phyloP scores from a whole-genome alignment of 2,113 vertebrate genomes.

The Scomber japonicus region DNA sequence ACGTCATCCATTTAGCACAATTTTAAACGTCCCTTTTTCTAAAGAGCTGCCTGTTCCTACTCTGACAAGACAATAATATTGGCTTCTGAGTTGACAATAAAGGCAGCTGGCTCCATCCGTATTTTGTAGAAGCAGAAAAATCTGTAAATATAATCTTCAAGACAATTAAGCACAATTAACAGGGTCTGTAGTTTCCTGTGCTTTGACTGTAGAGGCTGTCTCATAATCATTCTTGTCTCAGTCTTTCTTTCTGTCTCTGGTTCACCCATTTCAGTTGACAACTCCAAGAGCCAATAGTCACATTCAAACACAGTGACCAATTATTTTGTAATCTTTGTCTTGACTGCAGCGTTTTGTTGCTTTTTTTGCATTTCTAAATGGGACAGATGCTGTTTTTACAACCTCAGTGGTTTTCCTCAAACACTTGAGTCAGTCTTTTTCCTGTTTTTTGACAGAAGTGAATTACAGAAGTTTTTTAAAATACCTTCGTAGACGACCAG shows the following conservation, averaged over 20 bases:
- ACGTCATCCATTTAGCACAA: conserved; percentile 15
- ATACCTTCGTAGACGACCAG: neutral
- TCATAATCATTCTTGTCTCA: neutral
- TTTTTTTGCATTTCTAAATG: conserved; percentile 15
- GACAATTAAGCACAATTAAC: conserved; percentile 30
- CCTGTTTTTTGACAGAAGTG: conserved; percentile 3
- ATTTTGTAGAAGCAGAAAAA: neutral
- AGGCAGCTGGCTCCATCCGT: neutral
- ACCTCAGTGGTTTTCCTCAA: conserved; percentile 28
- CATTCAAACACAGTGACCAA: conserved; percentile 3
- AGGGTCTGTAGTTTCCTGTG: neutral
- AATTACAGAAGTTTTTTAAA: conserved; percentile 28
- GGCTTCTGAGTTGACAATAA: conserved; percentile 19
- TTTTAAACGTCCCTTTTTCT: neutral
- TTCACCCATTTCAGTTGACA: neutral
- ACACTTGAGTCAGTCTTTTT: conserved; percentile 19
- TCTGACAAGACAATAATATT: neutral
- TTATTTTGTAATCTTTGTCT: neutral
- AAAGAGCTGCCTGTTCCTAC: neutral
- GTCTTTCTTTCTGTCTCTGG: neutral
- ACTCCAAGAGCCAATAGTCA: neutral
- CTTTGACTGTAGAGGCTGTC: neutral
- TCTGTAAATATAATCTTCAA: conserved; percentile 35
- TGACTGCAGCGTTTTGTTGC: too few species aligned
- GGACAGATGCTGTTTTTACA: conserved; percentile 20